Evolutionary conservation across 2,888 invertebrate species (phyloP).

Genomic region (Amphipyra berbera): DNA sequence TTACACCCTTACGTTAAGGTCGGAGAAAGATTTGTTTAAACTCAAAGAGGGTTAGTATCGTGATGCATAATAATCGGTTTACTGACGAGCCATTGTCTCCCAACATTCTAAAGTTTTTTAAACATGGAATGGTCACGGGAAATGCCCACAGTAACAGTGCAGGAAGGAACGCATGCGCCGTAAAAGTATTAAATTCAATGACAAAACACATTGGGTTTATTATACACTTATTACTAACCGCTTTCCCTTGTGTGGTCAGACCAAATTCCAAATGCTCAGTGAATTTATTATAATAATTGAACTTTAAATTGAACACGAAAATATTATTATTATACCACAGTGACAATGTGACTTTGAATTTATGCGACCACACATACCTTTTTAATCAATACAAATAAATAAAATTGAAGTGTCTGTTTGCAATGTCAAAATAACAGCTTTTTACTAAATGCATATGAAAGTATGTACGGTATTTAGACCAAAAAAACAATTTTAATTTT

Average conservation of each 20-base stretch:
- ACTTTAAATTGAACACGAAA: conserved; percentile 6
- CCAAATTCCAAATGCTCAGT: conserved; percentile 22
- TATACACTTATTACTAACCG: conserved; percentile 16
- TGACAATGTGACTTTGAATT: background rate
- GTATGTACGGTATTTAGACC: too few relatives aligned
- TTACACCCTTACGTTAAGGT: conserved; percentile 4
- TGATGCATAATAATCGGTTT: conserved; percentile 54
- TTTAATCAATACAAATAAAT: too few relatives aligned
- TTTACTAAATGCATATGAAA: too few relatives aligned
- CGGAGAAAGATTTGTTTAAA: background rate
- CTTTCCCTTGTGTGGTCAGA: conserved; percentile 19
- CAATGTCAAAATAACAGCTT: too few relatives aligned
- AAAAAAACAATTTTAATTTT: too few relatives aligned
- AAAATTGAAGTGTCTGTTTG: too few relatives aligned
- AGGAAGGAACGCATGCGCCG: conserved; percentile 21
- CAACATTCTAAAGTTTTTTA: conserved; percentile 54
- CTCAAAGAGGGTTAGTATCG: conserved; percentile 32
- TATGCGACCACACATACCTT: background rate
- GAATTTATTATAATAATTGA: conserved; percentile 11
- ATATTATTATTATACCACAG: background rate
- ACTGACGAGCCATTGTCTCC: conserved; percentile 52
- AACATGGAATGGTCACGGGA: conserved; percentile 71
- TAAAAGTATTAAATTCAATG: conserved; percentile 26
- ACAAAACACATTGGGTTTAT: conserved; percentile 17
- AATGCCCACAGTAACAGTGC: conserved; percentile 65